These are phyloP conservation scores for Apis laboriosa DNA, from an alignment of 1,140 invertebrate species.

Conservation along the genomic window DNA sequence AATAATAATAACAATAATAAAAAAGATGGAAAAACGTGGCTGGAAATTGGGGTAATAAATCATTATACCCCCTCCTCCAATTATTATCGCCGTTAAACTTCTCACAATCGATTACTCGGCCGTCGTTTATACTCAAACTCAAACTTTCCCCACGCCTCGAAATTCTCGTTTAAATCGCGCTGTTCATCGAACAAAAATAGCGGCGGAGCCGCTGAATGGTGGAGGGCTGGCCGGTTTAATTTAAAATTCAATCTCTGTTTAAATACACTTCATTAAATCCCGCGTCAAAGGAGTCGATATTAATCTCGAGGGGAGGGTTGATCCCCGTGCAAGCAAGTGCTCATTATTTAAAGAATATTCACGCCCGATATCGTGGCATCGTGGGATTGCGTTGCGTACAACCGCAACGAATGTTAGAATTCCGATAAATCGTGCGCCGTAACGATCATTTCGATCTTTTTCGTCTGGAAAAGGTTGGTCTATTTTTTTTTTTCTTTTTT, in stretches of 20 bases:
- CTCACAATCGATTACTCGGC: background rate
- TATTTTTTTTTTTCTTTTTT: too few species aligned
- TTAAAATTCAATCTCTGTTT: conserved; percentile 35
- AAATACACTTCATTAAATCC: conserved; percentile 24
- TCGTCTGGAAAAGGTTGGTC: too few species aligned
- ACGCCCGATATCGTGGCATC: conserved; percentile 11
- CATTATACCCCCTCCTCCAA: background rate
- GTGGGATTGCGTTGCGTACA: background rate
- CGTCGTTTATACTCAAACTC: background rate
- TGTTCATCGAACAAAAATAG: conserved; percentile 19
- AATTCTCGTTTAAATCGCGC: conserved; percentile 15
- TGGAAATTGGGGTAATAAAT: background rate
- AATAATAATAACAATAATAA: too few species aligned
- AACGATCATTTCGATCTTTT: too few species aligned
- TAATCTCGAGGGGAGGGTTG: conserved; percentile 4
- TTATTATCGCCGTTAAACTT: background rate
- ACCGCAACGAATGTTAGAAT: too few species aligned
- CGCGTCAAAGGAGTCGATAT: conserved; percentile 16
- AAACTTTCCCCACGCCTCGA: background rate
- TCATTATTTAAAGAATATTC: conserved; percentile 37
- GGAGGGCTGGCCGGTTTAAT: background rate
- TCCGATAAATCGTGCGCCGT: too few species aligned
- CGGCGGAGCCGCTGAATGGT: background rate
- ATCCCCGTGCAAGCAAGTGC: background rate
- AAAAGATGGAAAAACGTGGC: too few species aligned